phyloP scores from a whole-genome alignment of 2,113 vertebrate species.

The Salvelinus namaycush region DNA sequence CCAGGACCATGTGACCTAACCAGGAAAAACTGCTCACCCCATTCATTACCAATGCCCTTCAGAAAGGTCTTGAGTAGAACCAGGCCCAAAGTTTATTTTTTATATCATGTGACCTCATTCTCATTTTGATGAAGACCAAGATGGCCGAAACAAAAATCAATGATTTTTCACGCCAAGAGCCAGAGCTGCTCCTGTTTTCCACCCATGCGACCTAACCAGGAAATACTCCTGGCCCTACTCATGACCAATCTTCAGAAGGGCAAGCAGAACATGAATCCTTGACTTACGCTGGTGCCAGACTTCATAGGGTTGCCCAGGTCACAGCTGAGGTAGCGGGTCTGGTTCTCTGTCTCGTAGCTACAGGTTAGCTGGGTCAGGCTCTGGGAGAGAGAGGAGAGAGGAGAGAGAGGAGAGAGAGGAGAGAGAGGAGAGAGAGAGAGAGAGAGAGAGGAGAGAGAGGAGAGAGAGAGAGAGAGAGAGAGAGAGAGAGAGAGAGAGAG shows the following conservation, averaged over 20 bases:
- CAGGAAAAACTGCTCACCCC: too few species aligned
- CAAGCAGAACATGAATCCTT: background rate
- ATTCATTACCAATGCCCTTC: too few species aligned
- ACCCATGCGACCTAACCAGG: background rate
- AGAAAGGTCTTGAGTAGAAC: too few species aligned
- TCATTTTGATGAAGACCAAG: too few species aligned
- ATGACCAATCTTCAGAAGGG: background rate
- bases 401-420: too few species aligned
- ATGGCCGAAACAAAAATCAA: too few species aligned
- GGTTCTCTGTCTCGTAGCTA: constrained; percentile 82
- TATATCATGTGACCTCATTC: too few species aligned
- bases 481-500: background rate
- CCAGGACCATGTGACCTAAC: background rate
- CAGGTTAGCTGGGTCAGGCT: constrained; percentile 85
- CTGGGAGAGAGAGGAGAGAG: constrained; percentile 65
- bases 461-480: too few species aligned
- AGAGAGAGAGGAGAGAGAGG: too few species aligned
- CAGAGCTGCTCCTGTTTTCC: background rate
- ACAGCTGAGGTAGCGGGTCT: constrained; percentile 85
- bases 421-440: background rate
- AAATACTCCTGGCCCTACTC: background rate
- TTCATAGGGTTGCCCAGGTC: constrained; percentile 94
- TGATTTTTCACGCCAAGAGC: too few species aligned
- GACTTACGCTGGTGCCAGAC: constrained; percentile 81
- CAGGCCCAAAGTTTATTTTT: too few species aligned